Conservation (phyloP, 2,888 invertebrate species). For the Tridacna gigas region DNA sequence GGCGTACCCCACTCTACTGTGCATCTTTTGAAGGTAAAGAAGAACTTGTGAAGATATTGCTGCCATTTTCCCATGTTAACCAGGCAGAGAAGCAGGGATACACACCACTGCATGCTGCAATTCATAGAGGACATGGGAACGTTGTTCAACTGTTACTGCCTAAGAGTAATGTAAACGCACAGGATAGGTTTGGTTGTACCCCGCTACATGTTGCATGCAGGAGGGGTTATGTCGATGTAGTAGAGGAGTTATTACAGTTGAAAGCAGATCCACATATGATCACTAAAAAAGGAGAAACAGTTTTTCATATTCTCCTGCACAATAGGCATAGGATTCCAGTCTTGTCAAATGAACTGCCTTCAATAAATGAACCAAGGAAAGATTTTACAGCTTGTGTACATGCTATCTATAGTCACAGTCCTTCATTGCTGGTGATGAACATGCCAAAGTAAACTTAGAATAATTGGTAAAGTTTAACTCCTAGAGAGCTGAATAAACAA, state of each 20-base stretch:
- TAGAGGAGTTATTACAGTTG: not conserved
- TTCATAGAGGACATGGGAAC: conserved; percentile 16
- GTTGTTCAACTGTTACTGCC: not conserved
- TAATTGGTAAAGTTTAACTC: too few species aligned
- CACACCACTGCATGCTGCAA: conserved; percentile 47
- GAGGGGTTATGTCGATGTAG: conserved; percentile 9
- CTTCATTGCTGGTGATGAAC: too few species aligned
- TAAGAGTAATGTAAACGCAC: conserved; percentile 39
- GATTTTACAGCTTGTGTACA: too few species aligned
- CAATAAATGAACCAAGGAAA: too few species aligned
- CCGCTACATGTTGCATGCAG: conserved; percentile 45
- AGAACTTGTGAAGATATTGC: not conserved
- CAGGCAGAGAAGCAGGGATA: conserved; percentile 39
- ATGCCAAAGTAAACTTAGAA: too few species aligned
- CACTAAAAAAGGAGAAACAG: conserved; percentile 41
- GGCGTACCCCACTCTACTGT: conserved; percentile 41
- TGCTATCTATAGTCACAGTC: too few species aligned
- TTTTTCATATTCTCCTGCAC: conserved; percentile 24
- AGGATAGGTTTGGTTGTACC: conserved; percentile 47
- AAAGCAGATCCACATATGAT: conserved; percentile 38
- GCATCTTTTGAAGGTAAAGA: conserved; percentile 30
- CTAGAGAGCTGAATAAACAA: too few species aligned
- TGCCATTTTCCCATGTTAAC: conserved; percentile 21
- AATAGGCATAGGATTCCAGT: not conserved
- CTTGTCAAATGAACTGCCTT: too few species aligned